These are phyloP conservation scores for Sprattus sprattus DNA, from an alignment of 2,113 vertebrate genomes.

Conservation along the genomic window DNA sequence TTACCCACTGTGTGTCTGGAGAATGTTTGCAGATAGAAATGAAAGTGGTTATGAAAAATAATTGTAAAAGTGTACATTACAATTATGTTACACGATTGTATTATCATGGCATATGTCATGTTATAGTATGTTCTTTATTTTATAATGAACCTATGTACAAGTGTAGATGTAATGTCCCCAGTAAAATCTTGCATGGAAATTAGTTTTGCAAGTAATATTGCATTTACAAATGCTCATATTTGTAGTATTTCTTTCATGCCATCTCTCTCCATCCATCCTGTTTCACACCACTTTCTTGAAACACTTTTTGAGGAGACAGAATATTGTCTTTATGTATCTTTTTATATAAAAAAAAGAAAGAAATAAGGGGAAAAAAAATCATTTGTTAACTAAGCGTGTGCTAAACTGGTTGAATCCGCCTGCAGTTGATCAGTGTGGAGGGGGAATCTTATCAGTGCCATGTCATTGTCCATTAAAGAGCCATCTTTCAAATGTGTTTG, in stretches of 20 bases:
- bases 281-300: too few relatives aligned
- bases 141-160: background rate
- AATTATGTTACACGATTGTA: background rate
- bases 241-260: background rate
- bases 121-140: background rate
- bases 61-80: background rate
- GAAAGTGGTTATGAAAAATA: background rate
- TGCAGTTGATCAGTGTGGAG: conserved; percentile 21
- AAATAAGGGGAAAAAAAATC: background rate
- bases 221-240: background rate
- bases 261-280: background rate
- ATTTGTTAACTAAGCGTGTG: conserved; percentile 35
- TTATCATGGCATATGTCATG: background rate
- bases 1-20: background rate
- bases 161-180: background rate
- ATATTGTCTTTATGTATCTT: too few relatives aligned
- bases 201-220: background rate
- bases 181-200: background rate
- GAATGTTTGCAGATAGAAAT: background rate
- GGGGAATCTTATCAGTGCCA: conserved; percentile 36
- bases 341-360: background rate
- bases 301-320: too few relatives aligned
- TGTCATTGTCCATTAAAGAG: conserved; percentile 55
- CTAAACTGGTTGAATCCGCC: conserved; percentile 4
- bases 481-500: conserved; percentile 59